Evolutionary conservation across 2,113 vertebrate genomes (phyloP).

Genomic region (Zapornia atra): DNA sequence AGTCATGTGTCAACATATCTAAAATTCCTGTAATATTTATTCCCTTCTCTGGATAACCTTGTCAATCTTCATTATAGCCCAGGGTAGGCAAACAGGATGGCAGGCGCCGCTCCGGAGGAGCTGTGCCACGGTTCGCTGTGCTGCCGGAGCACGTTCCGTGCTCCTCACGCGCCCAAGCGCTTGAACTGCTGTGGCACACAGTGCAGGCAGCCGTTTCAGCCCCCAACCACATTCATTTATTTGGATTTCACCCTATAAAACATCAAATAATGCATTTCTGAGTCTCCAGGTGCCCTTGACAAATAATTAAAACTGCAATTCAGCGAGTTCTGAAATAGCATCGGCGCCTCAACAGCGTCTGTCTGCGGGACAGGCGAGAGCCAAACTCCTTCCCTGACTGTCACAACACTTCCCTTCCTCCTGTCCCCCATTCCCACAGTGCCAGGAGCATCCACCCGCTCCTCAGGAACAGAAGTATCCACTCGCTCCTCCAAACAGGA

Average conservation of each 20-base stretch:
- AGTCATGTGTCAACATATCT: neutral
- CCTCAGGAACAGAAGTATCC: too few species aligned
- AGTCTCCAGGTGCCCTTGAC: slow-evolving; percentile 33
- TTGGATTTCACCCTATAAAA: neutral
- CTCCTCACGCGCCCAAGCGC: neutral
- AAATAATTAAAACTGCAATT: slow-evolving; percentile 17
- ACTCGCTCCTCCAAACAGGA: too few species aligned
- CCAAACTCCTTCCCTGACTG: neutral
- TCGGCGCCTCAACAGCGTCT: neutral
- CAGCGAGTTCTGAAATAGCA: neutral
- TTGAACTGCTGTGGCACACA: slow-evolving; percentile 28
- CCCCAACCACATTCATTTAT: slow-evolving; percentile 27
- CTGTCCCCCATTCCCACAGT: neutral
- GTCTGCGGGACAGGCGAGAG: neutral
- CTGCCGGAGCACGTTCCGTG: neutral
- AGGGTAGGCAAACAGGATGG: neutral
- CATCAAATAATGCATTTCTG: neutral
- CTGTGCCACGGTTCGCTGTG: neutral
- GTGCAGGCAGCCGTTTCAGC: neutral
- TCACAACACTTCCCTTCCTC: neutral
- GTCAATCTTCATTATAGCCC: slow-evolving; percentile 37
- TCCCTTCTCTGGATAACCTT: slow-evolving; percentile 29
- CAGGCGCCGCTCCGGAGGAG: neutral
- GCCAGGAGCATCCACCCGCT: too few species aligned
- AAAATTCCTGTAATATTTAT: neutral